Evolutionary conservation across 2,113 vertebrate species (phyloP).

Genomic region (Phasianus colchicus): DNA sequence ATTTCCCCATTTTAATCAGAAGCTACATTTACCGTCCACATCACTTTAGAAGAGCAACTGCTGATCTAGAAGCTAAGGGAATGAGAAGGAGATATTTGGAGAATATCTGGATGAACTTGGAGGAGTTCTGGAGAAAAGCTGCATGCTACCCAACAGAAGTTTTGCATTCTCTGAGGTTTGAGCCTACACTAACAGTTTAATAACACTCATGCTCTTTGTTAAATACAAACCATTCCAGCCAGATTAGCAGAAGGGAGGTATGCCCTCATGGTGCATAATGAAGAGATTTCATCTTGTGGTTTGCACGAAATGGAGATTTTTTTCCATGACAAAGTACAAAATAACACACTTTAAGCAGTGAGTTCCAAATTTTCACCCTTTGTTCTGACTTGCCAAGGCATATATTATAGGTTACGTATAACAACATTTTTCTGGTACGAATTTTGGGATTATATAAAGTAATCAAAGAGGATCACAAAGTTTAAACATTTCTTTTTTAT

Average conservation of each 20-base stretch:
- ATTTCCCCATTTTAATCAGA: background rate
- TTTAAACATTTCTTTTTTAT: background rate
- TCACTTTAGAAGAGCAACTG: background rate
- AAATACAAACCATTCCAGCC: background rate
- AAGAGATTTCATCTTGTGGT: background rate
- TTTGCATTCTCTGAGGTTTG: background rate
- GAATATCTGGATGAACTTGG: background rate
- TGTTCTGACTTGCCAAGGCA: background rate
- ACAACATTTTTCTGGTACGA: background rate
- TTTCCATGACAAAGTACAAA: background rate
- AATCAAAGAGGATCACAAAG: background rate
- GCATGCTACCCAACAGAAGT: background rate
- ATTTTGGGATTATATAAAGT: background rate
- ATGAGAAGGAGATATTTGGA: background rate
- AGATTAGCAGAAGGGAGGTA: background rate
- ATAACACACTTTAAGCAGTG: background rate
- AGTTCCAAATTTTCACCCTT: background rate
- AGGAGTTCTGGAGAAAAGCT: background rate
- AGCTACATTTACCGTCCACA: background rate
- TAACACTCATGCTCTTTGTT: background rate
- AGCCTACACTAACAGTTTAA: background rate
- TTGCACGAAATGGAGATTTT: background rate
- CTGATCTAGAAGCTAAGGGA: background rate
- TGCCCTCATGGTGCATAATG: rapidly evolving
- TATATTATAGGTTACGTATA: background rate